Percentiles rank a stretch among this genome's conserved stretches.
Conservation (phyloP, 2,888 invertebrate species). For the Coremacera marginata region DNA sequence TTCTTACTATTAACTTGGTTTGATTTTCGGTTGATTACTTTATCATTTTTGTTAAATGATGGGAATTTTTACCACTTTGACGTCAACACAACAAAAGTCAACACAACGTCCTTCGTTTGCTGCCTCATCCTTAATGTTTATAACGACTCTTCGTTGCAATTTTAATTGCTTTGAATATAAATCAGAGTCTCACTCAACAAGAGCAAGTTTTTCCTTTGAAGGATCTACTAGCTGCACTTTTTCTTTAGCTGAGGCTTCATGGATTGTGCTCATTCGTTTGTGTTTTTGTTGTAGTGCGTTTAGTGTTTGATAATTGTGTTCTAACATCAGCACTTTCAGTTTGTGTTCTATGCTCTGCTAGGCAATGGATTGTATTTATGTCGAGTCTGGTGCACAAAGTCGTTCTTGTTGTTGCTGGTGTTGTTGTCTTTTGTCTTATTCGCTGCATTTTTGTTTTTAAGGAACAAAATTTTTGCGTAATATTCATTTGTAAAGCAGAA, state of each 20-base stretch:
- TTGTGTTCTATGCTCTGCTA: background rate
- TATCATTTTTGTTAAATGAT: too few relatives aligned
- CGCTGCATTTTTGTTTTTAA: too few relatives aligned
- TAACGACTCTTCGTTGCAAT: background rate
- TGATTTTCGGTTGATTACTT: too few relatives aligned
- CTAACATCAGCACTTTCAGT: background rate
- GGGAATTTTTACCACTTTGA: background rate
- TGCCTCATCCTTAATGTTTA: background rate
- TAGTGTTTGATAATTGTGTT: background rate
- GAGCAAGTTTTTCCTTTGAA: background rate
- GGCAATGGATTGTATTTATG: background rate
- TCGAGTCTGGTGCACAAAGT: background rate
- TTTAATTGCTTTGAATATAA: constrained; percentile 1
- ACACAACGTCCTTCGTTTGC: background rate
- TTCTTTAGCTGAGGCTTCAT: background rate
- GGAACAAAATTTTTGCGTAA: background rate
- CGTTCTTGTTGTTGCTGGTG: background rate
- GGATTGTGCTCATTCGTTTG: background rate
- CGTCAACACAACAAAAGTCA: background rate
- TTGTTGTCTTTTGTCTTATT: background rate
- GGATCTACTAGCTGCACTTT: background rate
- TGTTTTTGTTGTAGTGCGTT: constrained; percentile 13
- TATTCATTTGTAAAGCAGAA: constrained; percentile 4
- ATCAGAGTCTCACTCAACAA: background rate
- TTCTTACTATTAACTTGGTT: background rate